Evolutionary conservation across 2,888 invertebrate species (phyloP), one percentile per base, ranked within the genome.

Genomic region (Deladenus siricidicola): DNA sequence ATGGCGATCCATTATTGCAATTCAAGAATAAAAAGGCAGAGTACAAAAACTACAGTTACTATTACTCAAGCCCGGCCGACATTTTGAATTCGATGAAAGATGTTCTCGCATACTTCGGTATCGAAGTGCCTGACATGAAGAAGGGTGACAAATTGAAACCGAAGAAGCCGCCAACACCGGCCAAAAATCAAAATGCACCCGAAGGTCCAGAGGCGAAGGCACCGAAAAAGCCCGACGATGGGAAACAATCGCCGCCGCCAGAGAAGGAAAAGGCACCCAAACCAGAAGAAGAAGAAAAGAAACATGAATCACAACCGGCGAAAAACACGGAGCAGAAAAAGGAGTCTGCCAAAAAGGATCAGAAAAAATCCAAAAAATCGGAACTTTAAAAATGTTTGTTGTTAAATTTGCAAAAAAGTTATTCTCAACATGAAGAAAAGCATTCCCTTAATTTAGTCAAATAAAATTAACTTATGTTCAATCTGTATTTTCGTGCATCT

Each of bases 11-110:
- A 28, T 70, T 76, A 21, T 39, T 64, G 26, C 67, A 76, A 43
- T 74, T 76, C 68, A 76, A 74, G 65, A 76, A 76, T 69, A 76
- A 74, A 66, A 76, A 76, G 63, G 76, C 74, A 55, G 76, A 76
- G 58, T 77, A 76, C 70, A 76, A 76, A 64, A 76, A 76, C 63
- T 76, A 77, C 67, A 75, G 80, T 47, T 78, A 78, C 56, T 78
- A 78, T 62, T 78, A 78, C 66, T 70, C 76, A 19, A 72, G 70
- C n/a, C 78, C 78, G 17, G 76, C 76, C 42, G 78, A 78, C 59
- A 73, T 78, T 26, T 62, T 78, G 48, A 72, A 73, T 65, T 72
- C 75, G 51, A 78, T 78, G 78, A 75, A 75, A 60, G 72, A 73
- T 44, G 75, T 78, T 19, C 59, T 76, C 21, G 64, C 67, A 42